Evolutionary conservation across 2,888 invertebrate species (phyloP).

Genomic region (Caenorhabditis sp.): DNA sequence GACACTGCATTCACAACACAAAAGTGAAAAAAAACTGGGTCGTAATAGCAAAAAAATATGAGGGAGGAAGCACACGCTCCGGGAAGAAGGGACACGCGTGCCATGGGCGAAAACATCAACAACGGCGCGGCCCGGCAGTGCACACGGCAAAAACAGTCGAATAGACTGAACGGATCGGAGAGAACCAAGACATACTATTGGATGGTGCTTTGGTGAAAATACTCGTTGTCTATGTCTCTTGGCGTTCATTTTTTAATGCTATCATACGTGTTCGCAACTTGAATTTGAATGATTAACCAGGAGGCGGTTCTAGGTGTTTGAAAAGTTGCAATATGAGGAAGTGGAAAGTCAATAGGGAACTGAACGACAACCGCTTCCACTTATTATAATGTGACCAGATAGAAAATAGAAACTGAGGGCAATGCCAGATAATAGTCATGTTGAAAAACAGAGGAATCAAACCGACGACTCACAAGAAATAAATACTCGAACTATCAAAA

Average conservation of each 20-base stretch:
- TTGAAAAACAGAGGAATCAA: too few relatives aligned
- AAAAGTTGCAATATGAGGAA: background rate
- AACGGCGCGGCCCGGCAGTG: conserved; percentile 63
- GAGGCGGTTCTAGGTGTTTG: background rate
- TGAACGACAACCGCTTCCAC: too few relatives aligned
- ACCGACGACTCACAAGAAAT: too few relatives aligned
- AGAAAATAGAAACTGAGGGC: too few relatives aligned
- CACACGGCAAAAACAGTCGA: conserved; percentile 64
- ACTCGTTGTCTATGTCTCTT: conserved; percentile 55
- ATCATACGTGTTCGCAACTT: conserved; percentile 47
- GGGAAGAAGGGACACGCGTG: conserved; percentile 56
- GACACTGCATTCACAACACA: conserved; percentile 48
- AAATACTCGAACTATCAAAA: too few relatives aligned
- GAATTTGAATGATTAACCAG: conserved; percentile 34
- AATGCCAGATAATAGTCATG: too few relatives aligned
- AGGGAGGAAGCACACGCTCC: conserved; percentile 60
- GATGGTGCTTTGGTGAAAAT: conserved; percentile 59
- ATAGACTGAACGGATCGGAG: conserved; percentile 53
- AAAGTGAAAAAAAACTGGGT: conserved; percentile 51
- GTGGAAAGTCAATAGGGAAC: too few relatives aligned
- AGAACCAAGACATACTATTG: conserved; percentile 58
- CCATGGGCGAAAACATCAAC: conserved; percentile 69
- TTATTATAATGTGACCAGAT: too few relatives aligned
- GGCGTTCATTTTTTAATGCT: conserved; percentile 41
- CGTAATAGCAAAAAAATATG: conserved; percentile 42